A percentile compares a stretch with the other conserved stretches of the same genome.
phyloP scores from a whole-genome alignment of 2,888 invertebrate genomes.

The Drymonia ruficornis region DNA sequence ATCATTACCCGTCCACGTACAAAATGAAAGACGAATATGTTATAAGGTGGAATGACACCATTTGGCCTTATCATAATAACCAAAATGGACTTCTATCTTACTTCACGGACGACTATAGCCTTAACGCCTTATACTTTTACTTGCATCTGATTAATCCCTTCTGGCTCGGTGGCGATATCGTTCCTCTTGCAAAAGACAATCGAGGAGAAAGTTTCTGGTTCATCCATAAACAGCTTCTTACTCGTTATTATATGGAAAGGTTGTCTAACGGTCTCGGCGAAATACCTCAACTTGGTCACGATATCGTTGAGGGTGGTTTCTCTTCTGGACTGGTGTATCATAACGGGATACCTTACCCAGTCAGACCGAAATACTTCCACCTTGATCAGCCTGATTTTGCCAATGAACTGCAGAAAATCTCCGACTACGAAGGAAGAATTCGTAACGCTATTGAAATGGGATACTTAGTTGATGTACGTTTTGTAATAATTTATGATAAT shows the following conservation, averaged over 20 bases:
- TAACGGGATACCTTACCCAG: slow-evolving; percentile 88
- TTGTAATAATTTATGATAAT: background rate
- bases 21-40: slow-evolving; percentile 77
- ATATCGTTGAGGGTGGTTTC: slow-evolving; percentile 85
- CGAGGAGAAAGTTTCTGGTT: slow-evolving; percentile 87
- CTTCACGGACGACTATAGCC: slow-evolving; percentile 89
- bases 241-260: slow-evolving; percentile 91
- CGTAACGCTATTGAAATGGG: slow-evolving; percentile 86
- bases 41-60: slow-evolving; percentile 87
- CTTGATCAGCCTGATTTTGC: slow-evolving; percentile 74
- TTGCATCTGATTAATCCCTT: slow-evolving; percentile 85
- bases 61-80: slow-evolving; percentile 81
- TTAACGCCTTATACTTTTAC: slow-evolving; percentile 88
- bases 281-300: slow-evolving; percentile 84
- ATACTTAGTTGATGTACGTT: slow-evolving; percentile 71
- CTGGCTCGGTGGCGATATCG: slow-evolving; percentile 85
- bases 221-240: slow-evolving; percentile 86
- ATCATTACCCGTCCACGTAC: slow-evolving; percentile 61
- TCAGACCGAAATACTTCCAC: slow-evolving; percentile 84
- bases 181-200: slow-evolving; percentile 80
- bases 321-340: slow-evolving; percentile 86
- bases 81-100: slow-evolving; percentile 86
- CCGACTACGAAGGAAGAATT: slow-evolving; percentile 83
- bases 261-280: slow-evolving; percentile 88
- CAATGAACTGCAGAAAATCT: slow-evolving; percentile 69